Evolutionary conservation across 1,140 invertebrate genomes (phyloP).

Genomic region (Brachionus koreanus): DNA sequence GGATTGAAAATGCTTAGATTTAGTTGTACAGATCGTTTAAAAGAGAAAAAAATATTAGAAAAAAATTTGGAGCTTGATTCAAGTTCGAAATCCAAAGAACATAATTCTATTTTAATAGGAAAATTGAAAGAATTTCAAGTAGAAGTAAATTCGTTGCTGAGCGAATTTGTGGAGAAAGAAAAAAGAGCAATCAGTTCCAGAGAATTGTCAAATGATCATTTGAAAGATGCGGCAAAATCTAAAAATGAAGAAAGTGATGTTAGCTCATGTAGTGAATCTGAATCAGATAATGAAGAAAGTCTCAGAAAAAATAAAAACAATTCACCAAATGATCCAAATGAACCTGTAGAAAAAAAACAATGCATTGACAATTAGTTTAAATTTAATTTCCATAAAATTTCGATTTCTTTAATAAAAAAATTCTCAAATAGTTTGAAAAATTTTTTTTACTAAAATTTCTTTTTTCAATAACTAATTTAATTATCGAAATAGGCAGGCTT

Average conservation of each 20-base stretch:
- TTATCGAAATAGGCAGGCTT: too few relatives aligned
- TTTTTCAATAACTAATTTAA: too few relatives aligned
- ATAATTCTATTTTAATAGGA: not conserved
- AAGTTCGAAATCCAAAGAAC: not conserved
- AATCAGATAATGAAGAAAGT: not conserved
- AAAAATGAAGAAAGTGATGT: not conserved
- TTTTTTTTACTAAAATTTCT: too few relatives aligned
- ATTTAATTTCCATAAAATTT: not conserved
- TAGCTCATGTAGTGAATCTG: not conserved
- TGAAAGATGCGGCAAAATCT: not conserved
- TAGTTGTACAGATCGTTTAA: constrained; percentile 21
- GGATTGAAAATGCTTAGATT: not conserved
- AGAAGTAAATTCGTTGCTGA: not conserved
- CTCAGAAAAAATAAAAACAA: constrained; percentile 14
- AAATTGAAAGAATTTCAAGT: constrained; percentile 17
- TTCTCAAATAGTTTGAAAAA: too few relatives aligned
- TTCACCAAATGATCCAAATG: not conserved
- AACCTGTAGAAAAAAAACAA: constrained; percentile 15
- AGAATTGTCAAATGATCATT: not conserved
- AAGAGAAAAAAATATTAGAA: constrained; percentile 3
- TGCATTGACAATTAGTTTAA: constrained; percentile 3
- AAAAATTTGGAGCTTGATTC: not conserved
- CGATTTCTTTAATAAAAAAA: not conserved
- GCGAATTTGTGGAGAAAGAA: constrained; percentile 35
- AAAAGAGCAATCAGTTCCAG: constrained; percentile 8